Base-by-base conservation (phyloP, 2,888 invertebrate genomes). In the Sesamia inferens region DNA sequence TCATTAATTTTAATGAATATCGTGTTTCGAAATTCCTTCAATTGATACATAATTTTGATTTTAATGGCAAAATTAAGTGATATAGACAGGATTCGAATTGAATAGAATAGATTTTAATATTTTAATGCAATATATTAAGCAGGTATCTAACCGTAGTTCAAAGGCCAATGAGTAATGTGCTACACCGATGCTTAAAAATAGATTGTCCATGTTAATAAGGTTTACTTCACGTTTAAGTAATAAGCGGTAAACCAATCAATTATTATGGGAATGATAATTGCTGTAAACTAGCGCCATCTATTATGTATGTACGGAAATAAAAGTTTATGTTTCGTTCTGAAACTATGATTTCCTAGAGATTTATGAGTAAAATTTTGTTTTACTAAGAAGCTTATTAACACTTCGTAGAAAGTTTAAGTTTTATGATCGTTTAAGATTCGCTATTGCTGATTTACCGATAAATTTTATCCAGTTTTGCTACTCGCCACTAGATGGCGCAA, bases 401-500 rank as follows among this genome's bases (percentile, higher is more conserved):
- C 44, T 10, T 13, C 4, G n/a, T 14, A 7, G 4, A 8, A 5
- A 11, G 44, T 16, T 8, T 8, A 13, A n/a, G 42, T 8, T 62
- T n/a, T 6, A n/a, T 62, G 13, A 0, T 16, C 0, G 13, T 42
- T 58, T 31, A 19, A 31, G 4, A 11, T 31, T 8, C 10, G 39
- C 0, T 51, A 2, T 57, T 31, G 61, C 48, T 58, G 61, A 70
- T 48, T 59, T 67, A 85, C 83, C 42, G 79, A 79, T 82, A 70
- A 68, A 70, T 8, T n/a, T 11, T 10, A 5, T 11, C 63, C 16
- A 82, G 84, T 93, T 87, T 55, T 47, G 92, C 96, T 94, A 95
- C 94, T 94, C 93, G 75, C 65, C 91, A 83, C 88, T 90, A 95
- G 95, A 94, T 95, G 95, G 92, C 95, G 87, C 7, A 13, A 7